Evolutionary conservation across 2,797 vertebrate genomes (phyloP).

Genomic region (Rhyacichthys aspro): DNA sequence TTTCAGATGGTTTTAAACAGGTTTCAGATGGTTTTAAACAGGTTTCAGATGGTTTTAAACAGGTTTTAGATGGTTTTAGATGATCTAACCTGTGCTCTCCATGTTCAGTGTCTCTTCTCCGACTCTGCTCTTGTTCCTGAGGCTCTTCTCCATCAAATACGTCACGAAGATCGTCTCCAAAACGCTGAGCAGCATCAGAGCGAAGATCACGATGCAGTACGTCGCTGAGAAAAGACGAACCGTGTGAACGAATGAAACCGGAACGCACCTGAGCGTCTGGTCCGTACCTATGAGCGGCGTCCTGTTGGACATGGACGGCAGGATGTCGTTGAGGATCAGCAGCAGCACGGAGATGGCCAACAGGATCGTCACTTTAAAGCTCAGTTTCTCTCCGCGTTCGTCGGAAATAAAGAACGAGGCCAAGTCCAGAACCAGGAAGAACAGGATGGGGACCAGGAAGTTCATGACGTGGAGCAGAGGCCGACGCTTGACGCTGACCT

Average conservation of each 20-base stretch:
- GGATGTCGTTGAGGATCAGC: slow-evolving; percentile 85
- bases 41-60: too few relatives aligned
- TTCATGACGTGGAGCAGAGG: slow-evolving; percentile 81
- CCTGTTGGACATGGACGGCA: slow-evolving; percentile 82
- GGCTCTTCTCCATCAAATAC: slow-evolving; percentile 69
- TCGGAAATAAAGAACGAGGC: slow-evolving; percentile 80
- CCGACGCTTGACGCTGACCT: slow-evolving; percentile 81
- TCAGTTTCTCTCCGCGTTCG: slow-evolving; percentile 79
- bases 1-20: too few relatives aligned
- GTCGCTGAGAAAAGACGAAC: slow-evolving; percentile 64
- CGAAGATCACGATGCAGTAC: slow-evolving; percentile 84
- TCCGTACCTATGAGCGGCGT: slow-evolving; percentile 83
- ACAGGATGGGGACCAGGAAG: slow-evolving; percentile 82
- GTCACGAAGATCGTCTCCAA: slow-evolving; percentile 80
- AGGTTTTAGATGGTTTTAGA: too few relatives aligned
- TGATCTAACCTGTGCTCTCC: slow-evolving; percentile 34
- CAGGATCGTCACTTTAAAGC: slow-evolving; percentile 85
- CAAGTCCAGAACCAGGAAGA: slow-evolving; percentile 82
- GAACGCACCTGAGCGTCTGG: too few relatives aligned
- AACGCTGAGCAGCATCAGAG: slow-evolving; percentile 80
- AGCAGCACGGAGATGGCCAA: slow-evolving; percentile 85
- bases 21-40: too few relatives aligned
- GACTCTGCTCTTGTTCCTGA: not conserved
- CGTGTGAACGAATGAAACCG: too few relatives aligned
- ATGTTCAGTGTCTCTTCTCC: not conserved